A percentile compares a stretch with the other conserved stretches of the same genome.
phyloP scores from a whole-genome alignment of 2,888 invertebrate species.

The Leptogaster cylindrica region DNA sequence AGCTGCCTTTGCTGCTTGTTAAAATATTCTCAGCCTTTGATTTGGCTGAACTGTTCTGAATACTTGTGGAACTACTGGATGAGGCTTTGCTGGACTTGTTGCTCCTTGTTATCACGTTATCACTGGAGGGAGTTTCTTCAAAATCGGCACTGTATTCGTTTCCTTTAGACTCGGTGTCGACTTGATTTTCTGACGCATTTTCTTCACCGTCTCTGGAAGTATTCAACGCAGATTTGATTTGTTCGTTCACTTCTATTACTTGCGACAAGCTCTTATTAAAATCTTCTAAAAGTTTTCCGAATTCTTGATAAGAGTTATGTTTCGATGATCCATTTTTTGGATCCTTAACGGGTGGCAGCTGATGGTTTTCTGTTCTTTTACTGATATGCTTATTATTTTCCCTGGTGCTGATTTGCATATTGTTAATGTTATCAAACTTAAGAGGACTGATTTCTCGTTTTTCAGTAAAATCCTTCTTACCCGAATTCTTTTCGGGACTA shows the following conservation, averaged over 20 bases:
- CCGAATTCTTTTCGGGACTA: slow-evolving; percentile 51
- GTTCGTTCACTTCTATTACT: slow-evolving; percentile 55
- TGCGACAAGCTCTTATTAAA: slow-evolving; percentile 56
- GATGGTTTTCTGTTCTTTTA: not conserved
- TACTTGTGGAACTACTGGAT: too few species aligned
- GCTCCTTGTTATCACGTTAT: not conserved
- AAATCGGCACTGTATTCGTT: slow-evolving; percentile 44
- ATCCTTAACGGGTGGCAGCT: not conserved
- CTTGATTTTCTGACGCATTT: not conserved
- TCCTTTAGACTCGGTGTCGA: slow-evolving; percentile 28
- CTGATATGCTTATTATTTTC: not conserved
- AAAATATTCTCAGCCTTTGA: not conserved
- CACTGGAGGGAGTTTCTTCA: slow-evolving; percentile 26
- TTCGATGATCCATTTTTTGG: slow-evolving; percentile 1
- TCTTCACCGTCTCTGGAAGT: slow-evolving; percentile 48
- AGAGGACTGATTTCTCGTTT: slow-evolving; percentile 50
- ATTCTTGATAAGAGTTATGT: slow-evolving; percentile 47
- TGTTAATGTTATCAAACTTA: slow-evolving; percentile 50
- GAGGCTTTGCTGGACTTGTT: not conserved
- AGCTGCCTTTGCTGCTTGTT: too few species aligned
- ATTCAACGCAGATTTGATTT: slow-evolving; percentile 52
- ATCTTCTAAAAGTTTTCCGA: slow-evolving; percentile 53
- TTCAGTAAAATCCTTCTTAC: not conserved
- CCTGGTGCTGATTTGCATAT: slow-evolving; percentile 38
- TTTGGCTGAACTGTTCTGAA: not conserved